Conservation (phyloP, 2,888 invertebrate genomes). For the Platerodrilus igneus region DNA sequence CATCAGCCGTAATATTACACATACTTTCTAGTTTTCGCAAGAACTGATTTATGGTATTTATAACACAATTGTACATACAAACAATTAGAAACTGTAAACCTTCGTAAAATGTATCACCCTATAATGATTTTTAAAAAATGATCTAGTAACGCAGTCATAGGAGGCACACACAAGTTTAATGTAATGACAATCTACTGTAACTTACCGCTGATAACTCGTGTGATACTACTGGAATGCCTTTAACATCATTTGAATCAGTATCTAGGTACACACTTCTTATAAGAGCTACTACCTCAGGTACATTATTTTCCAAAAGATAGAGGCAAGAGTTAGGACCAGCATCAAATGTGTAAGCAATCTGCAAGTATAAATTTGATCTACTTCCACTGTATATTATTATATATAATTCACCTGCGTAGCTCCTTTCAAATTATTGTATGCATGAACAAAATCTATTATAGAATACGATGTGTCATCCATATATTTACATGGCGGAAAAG, state of each 20-base stretch:
- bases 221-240: conserved; percentile 53
- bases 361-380: conserved; percentile 9
- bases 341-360: conserved; percentile 96
- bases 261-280: conserved; percentile 69
- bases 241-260: conserved; percentile 48
- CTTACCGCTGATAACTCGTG: conserved; percentile 37
- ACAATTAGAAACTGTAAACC: no score
- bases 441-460: conserved; percentile 76
- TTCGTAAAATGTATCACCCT: no score
- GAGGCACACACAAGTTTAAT: no score
- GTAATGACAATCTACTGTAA: no score
- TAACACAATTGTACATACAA: no score
- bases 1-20: no score
- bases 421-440: conserved; percentile 69
- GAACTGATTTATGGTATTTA: no score
- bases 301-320: conserved; percentile 72
- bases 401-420: conserved; percentile 52
- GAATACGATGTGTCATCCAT: conserved; percentile 84
- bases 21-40: no score
- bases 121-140: no score
- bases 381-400: background rate
- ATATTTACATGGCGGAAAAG: conserved; percentile 90
- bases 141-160: no score
- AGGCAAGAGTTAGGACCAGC: conserved; percentile 97
- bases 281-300: conserved; percentile 62